These are phyloP conservation scores for Notarius lentiginosus DNA, from an alignment of 2,113 vertebrate species.

Conservation along the genomic window DNA sequence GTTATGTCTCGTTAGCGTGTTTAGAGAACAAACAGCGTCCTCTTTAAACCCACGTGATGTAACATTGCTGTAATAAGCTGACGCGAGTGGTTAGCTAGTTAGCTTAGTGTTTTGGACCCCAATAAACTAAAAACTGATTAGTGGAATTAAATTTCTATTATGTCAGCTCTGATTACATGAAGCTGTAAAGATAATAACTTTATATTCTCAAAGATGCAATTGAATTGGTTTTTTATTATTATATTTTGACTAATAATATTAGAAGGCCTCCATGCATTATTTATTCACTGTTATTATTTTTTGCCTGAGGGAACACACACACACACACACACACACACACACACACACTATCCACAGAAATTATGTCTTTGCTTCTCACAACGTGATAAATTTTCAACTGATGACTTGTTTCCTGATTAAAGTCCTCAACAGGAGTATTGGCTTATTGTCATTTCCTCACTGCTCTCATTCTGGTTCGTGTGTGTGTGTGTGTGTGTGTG, in stretches of 20 bases:
- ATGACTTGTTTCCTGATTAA: neutral
- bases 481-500: too few species aligned
- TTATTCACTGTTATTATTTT: conserved; percentile 2
- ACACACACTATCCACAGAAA: too few species aligned
- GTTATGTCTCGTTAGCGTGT: too few species aligned
- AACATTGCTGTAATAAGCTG: neutral
- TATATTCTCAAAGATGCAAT: neutral
- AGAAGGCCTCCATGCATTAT: neutral
- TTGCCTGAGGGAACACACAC: neutral
- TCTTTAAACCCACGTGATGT: neutral
- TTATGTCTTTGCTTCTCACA: too few species aligned
- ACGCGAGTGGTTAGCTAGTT: neutral
- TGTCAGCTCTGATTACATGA: neutral
- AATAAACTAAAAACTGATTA: neutral
- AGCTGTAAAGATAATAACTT: conserved; percentile 8
- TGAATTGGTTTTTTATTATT: neutral
- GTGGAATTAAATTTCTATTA: neutral
- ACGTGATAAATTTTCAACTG: too few species aligned
- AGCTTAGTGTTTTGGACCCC: neutral
- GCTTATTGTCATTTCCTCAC: neutral
- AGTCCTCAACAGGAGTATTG: neutral
- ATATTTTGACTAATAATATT: neutral
- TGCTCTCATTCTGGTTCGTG: neutral
- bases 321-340: too few species aligned
- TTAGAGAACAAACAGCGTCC: neutral